Evolutionary conservation across 2,797 vertebrate species (phyloP).

Genomic region (Propithecus perrieri): DNA sequence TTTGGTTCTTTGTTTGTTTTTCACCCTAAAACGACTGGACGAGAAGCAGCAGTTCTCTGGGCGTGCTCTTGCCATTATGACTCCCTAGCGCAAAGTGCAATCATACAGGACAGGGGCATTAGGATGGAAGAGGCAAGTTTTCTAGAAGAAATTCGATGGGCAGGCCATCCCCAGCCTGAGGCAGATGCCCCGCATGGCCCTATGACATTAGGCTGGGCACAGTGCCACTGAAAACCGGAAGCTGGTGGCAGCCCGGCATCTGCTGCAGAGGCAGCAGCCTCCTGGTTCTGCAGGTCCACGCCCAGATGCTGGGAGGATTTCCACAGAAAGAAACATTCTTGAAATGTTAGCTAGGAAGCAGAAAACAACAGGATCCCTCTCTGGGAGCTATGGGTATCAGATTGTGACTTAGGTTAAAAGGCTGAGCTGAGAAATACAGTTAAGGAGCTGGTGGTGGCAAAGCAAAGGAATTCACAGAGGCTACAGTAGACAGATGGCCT

Average conservation of each 20-base stretch:
- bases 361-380: neutral
- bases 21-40: neutral
- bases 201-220: neutral
- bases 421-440: neutral
- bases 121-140: neutral
- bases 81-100: neutral
- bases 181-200: neutral
- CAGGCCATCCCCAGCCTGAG: neutral
- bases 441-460: neutral
- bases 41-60: neutral
- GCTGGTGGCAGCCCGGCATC: neutral
- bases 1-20: neutral
- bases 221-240: neutral
- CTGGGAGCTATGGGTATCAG: neutral
- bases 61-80: neutral
- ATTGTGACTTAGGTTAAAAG: neutral
- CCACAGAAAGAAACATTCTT: neutral
- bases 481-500: neutral
- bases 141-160: conserved; percentile 12
- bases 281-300: neutral
- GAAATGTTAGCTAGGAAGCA: neutral
- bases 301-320: neutral
- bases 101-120: neutral
- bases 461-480: neutral
- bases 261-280: neutral